A percentile compares a stretch with the other conserved stretches of the same genome.
Evolutionary conservation across 1,140 invertebrate species (phyloP).

Genomic region (Neodiprion fabricii): DNA sequence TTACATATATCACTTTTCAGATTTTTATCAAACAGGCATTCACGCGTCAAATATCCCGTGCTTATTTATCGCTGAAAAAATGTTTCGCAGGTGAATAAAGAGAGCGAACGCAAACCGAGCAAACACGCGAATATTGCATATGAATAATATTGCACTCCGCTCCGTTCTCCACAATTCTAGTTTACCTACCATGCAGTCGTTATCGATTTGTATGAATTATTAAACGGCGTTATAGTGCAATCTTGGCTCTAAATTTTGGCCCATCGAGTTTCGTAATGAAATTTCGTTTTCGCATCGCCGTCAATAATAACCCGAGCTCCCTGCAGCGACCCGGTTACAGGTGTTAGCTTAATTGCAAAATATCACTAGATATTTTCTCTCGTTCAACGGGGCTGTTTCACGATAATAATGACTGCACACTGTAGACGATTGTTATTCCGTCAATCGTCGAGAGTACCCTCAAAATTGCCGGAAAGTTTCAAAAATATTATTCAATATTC

Average conservation of each 20-base stretch:
- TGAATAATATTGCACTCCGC: too few relatives aligned
- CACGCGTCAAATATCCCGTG: too few relatives aligned
- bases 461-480: too few relatives aligned
- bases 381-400: background rate
- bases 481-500: too few relatives aligned
- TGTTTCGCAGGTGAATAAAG: too few relatives aligned
- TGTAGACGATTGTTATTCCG: background rate
- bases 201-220: background rate
- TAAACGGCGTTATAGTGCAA: background rate
- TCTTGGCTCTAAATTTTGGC: background rate
- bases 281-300: background rate
- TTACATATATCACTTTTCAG: too few relatives aligned
- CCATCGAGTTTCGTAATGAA: background rate
- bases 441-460: background rate
- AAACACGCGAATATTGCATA: too few relatives aligned
- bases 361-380: conserved; percentile 12
- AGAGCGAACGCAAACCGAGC: too few relatives aligned
- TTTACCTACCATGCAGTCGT: background rate
- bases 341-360: conserved; percentile 42
- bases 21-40: too few relatives aligned
- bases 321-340: conserved; percentile 35
- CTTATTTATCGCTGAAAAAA: too few relatives aligned
- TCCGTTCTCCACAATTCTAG: too few relatives aligned
- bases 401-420: background rate
- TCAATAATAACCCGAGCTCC: background rate